phyloP scores from a whole-genome alignment of 2,113 vertebrate species.

The Mesoclemmys tuberculata region DNA sequence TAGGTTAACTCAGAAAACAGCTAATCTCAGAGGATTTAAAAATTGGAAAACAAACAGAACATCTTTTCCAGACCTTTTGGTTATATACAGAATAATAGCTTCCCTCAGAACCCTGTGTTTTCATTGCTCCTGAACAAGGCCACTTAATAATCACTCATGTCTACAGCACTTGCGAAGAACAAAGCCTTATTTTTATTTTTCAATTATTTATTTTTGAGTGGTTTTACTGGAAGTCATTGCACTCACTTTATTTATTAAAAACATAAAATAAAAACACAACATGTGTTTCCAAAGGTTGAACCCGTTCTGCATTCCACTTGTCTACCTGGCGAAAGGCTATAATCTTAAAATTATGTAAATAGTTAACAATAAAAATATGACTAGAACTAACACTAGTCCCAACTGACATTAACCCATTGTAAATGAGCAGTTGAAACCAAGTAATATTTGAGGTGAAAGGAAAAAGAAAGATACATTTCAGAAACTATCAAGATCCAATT shows the following conservation, averaged over 20 bases:
- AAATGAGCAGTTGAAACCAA: not conserved
- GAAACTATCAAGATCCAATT: not conserved
- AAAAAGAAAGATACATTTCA: not conserved
- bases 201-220: slow-evolving; percentile 1
- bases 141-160: not conserved
- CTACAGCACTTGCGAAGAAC: not conserved
- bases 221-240: slow-evolving; percentile 23
- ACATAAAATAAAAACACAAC: not conserved
- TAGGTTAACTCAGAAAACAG: not conserved
- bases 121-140: not conserved
- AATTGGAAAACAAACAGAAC: not conserved
- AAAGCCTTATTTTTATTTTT: not conserved
- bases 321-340: slow-evolving; percentile 3
- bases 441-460: slow-evolving; percentile 21
- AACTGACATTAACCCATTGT: not conserved
- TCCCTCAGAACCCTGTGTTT: not conserved
- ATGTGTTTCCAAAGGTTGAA: not conserved
- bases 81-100: not conserved
- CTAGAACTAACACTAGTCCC: slow-evolving; percentile 4
- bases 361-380: slow-evolving; percentile 1
- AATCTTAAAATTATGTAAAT: slow-evolving; percentile 40
- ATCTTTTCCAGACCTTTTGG: not conserved
- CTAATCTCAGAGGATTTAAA: not conserved
- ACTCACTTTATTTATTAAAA: slow-evolving; percentile 40
- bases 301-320: not conserved